These are phyloP conservation scores for Botia kubotai DNA, from an alignment of 2,797 vertebrate genomes.

Conservation along the genomic window DNA sequence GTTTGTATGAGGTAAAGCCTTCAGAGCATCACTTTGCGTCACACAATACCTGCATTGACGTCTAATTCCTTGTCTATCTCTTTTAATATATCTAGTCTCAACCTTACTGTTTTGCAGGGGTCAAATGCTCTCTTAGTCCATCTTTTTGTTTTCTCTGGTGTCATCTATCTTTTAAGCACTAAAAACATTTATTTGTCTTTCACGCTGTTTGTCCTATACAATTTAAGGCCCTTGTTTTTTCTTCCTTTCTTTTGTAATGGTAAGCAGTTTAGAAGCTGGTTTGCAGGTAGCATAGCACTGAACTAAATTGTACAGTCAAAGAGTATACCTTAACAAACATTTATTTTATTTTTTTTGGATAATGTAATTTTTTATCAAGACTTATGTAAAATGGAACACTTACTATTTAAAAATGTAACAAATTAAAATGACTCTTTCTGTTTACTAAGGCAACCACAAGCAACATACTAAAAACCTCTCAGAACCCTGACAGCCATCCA, in stretches of 20 bases:
- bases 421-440: background rate
- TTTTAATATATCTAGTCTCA: slow-evolving; percentile 27
- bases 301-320: slow-evolving; percentile 12
- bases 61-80: slow-evolving; percentile 38
- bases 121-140: background rate
- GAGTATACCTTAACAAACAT: slow-evolving; percentile 6
- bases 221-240: background rate
- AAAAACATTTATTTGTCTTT: slow-evolving; percentile 24
- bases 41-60: slow-evolving; percentile 40
- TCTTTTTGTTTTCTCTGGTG: slow-evolving; percentile 1
- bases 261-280: background rate
- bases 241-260: background rate
- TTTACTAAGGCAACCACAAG: background rate
- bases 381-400: background rate
- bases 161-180: slow-evolving; percentile 16
- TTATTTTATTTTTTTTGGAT: slow-evolving; percentile 13
- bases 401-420: too few species aligned
- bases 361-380: background rate
- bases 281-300: slow-evolving; percentile 11
- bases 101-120: slow-evolving; percentile 23
- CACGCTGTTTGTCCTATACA: background rate
- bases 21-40: slow-evolving; percentile 34
- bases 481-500: too few species aligned
- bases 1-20: slow-evolving; percentile 39
- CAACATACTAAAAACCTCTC: too few species aligned